Base-by-base conservation (phyloP, 2,797 vertebrate genomes). In the Ibycter americanus region DNA sequence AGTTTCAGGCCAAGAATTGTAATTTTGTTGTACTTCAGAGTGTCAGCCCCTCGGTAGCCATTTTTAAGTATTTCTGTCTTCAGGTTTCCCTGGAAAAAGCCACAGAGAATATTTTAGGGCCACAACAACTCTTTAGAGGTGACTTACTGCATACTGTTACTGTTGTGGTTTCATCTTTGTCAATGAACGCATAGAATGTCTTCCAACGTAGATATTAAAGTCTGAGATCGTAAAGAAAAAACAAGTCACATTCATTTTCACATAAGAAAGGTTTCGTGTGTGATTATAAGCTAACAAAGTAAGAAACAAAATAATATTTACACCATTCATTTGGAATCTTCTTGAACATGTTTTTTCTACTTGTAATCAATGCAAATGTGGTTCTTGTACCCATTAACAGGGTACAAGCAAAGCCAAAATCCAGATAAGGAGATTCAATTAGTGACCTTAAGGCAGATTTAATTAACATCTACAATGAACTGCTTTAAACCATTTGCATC, bases 11-110 rank as follows among this genome's bases (percentile, higher is more conserved):
- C 96, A 87, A 97, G 97, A 63, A 97, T 31, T 0, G 92, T 94
- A 55, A 97, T 47, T 58, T 84, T 94, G 67, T 91, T 94, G 70
- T 94, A 97, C 25, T 59, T 65, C 87, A 97, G 92, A 55, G 27
- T 40, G 61, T 93, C 83, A 72, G 93, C 92, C 46, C 93, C 93
- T 32, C 6, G 34, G 72, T 96, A 97, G 71, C 89, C 94, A 29
- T 98, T 97, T 91, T 93, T 93, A 47, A 98, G 59, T 55, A 97
- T 87, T 72, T 83, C 89, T 59, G 94, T 97, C 82, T 77, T 96
- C 87, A 98, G 49, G 12, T 55, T 74, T 83, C 71, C 94, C 96
- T 97, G 73, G 51, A 92, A 94, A 95, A 85, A 59, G 40, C 20
- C 47, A 76, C 36, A 73, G 63, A 90, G 79, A 92, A 65, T 44